Percentiles rank a stretch among this genome's conserved stretches.
These are phyloP conservation scores for Thunnus maccoyii DNA, from an alignment of 2,113 vertebrate genomes.

Conservation along the genomic window DNA sequence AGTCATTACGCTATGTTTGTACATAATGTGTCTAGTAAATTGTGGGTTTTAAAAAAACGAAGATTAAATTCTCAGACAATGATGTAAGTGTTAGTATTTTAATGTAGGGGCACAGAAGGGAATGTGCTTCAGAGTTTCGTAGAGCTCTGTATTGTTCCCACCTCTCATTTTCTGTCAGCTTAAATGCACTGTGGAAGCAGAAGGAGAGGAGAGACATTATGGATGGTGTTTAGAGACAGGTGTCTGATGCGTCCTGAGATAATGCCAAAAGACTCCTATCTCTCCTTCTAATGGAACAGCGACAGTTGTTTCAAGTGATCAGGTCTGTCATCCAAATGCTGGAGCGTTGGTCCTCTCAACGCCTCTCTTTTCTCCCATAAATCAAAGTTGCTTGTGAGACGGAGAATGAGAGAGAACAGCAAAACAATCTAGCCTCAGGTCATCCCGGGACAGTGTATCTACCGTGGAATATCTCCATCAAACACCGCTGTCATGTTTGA, in stretches of 20 bases:
- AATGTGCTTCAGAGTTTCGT: conserved; percentile 26
- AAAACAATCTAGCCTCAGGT: conserved; percentile 46
- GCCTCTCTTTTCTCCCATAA: conserved; percentile 64
- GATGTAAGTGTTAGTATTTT: conserved; percentile 57
- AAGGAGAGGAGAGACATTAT: conserved; percentile 60
- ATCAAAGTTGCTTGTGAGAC: conserved; percentile 60
- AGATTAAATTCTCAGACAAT: conserved; percentile 52
- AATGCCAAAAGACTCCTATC: conserved; percentile 76
- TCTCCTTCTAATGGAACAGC: conserved; percentile 74
- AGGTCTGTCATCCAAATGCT: conserved; percentile 76
- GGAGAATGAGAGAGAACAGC: conserved; percentile 28
- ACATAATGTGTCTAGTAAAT: conserved; percentile 57
- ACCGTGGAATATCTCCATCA: conserved; percentile 31
- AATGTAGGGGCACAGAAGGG: conserved; percentile 24
- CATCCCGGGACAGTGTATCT: conserved; percentile 42
- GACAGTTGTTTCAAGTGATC: conserved; percentile 81
- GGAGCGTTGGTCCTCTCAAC: conserved; percentile 64
- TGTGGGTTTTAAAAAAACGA: conserved; percentile 40
- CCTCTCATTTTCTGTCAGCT: conserved; percentile 53
- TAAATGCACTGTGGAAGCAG: conserved; percentile 47
- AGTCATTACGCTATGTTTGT: conserved; percentile 54
- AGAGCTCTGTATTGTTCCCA: conserved; percentile 15
- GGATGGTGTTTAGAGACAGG: conserved; percentile 79
- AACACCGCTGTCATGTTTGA: conserved; percentile 29
- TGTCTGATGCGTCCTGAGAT: conserved; percentile 81